These are phyloP conservation scores for Columbina picui DNA, from an alignment of 2,113 vertebrate species.

Conservation along the genomic window DNA sequence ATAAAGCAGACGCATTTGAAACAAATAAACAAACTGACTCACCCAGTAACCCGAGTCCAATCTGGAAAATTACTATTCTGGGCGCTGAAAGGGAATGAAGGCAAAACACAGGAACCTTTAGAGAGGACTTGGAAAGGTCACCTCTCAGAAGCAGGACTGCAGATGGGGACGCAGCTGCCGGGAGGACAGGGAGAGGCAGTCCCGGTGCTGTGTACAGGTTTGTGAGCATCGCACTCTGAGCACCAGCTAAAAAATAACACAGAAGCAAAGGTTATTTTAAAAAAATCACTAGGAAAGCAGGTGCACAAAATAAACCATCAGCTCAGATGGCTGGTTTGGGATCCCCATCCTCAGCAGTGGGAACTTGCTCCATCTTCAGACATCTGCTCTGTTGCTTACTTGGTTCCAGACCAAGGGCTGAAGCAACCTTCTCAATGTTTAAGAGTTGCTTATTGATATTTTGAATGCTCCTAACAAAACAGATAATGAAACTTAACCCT, in stretches of 20 bases:
- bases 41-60: background rate
- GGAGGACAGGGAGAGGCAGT: background rate
- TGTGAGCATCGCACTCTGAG: background rate
- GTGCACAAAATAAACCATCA: accelerated
- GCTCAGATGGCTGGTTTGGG: background rate
- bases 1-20: accelerated
- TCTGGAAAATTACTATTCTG: background rate
- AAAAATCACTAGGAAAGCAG: background rate
- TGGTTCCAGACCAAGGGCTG: background rate
- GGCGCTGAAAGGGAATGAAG: background rate
- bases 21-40: background rate
- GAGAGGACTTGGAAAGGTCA: background rate
- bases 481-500: background rate
- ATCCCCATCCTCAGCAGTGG: background rate
- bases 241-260: background rate
- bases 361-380: background rate
- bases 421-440: background rate
- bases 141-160: background rate
- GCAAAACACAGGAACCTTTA: background rate
- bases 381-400: accelerated
- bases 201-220: background rate
- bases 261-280: background rate
- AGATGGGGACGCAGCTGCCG: background rate
- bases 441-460: background rate
- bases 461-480: background rate